Evolutionary conservation across 2,888 invertebrate genomes (phyloP).

Genomic region (Agonopterix alstromeriana): DNA sequence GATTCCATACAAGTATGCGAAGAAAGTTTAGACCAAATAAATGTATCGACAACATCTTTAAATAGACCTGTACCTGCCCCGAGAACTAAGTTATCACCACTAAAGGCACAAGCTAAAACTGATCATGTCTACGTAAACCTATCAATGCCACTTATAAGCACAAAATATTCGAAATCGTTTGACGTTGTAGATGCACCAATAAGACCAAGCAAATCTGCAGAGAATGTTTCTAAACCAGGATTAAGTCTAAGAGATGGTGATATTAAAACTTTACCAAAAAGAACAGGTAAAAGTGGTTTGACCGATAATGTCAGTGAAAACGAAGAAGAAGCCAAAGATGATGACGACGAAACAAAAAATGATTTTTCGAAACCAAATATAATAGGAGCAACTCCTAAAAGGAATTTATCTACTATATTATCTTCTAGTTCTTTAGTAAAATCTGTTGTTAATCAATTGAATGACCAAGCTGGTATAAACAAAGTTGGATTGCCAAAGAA

Average conservation of each 20-base stretch:
- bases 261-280: slow-evolving; percentile 11
- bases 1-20: slow-evolving; percentile 82
- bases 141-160: slow-evolving; percentile 66
- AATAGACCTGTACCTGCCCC: slow-evolving; percentile 79
- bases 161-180: slow-evolving; percentile 37
- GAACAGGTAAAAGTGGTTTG: slow-evolving; percentile 20
- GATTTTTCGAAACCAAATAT: slow-evolving; percentile 55
- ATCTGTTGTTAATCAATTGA: slow-evolving; percentile 59
- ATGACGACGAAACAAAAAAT: slow-evolving; percentile 20
- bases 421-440: slow-evolving; percentile 67
- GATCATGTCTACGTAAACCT: slow-evolving; percentile 78
- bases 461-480: slow-evolving; percentile 50
- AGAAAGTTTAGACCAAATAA: slow-evolving; percentile 47
- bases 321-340: slow-evolving; percentile 21
- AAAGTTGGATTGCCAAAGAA: slow-evolving; percentile 59
- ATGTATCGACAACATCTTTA: slow-evolving; percentile 60
- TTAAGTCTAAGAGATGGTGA: slow-evolving; percentile 9
- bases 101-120: slow-evolving; percentile 51
- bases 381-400: slow-evolving; percentile 65
- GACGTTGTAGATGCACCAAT: slow-evolving; percentile 56
- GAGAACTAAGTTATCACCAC: slow-evolving; percentile 61
- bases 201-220: slow-evolving; percentile 52
- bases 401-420: slow-evolving; percentile 40
- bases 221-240: slow-evolving; percentile 39
- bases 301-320: slow-evolving; percentile 18